Percentiles rank a stretch among this genome's conserved stretches.
Evolutionary conservation across 1,140 invertebrate species (phyloP).

Genomic region (Plodia interpunctella): DNA sequence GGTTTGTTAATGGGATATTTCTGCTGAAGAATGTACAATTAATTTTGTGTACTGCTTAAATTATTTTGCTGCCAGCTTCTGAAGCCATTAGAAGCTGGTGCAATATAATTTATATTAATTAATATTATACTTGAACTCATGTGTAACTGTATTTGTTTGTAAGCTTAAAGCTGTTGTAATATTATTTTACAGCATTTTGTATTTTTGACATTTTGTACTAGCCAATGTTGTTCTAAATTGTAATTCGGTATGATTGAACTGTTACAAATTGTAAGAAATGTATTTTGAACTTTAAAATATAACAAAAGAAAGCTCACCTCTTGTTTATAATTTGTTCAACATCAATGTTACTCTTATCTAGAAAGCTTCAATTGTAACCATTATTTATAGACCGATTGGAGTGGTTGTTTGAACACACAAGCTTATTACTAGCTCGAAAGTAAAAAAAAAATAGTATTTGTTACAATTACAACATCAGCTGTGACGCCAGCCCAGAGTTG

Average conservation of each 20-base stretch:
- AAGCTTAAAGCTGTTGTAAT: constrained; percentile 59
- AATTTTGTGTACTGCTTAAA: constrained; percentile 30
- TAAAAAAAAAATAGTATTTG: no score
- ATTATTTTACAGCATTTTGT: constrained; percentile 61
- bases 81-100: constrained; percentile 24
- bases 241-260: constrained; percentile 73
- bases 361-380: no score
- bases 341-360: no score
- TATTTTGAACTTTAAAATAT: constrained; percentile 76
- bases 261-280: constrained; percentile 71
- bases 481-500: no score
- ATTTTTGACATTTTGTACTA: constrained; percentile 59
- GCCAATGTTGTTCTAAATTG: constrained; percentile 58
- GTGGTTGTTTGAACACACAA: no score
- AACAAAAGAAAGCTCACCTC: constrained; percentile 39
- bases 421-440: no score
- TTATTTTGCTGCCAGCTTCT: constrained; percentile 37
- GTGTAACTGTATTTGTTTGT: constrained; percentile 33
- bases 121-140: constrained; percentile 13
- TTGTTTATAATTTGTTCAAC: constrained; percentile 39
- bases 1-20: constrained; percentile 51
- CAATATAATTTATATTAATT: constrained; percentile 37
- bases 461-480: no score
- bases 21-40: constrained; percentile 42
- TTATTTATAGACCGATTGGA: no score